Conservation (phyloP, 2,797 vertebrate species). For the Paramormyrops hopkinsi region DNA sequence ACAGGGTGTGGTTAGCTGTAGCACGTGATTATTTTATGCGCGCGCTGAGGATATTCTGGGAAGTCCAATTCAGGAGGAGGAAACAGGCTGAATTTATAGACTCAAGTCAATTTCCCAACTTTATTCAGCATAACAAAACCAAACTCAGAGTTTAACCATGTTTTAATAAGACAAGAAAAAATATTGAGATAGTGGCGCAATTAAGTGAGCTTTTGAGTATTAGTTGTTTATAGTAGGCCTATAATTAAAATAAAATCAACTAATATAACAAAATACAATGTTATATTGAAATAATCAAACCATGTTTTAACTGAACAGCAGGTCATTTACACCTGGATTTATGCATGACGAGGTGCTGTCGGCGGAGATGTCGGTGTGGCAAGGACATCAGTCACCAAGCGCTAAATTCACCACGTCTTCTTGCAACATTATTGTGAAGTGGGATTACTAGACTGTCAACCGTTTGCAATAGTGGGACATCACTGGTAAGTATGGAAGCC, state of each 20-base stretch:
- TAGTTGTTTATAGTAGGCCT: not conserved
- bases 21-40: not conserved
- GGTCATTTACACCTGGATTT: not conserved
- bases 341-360: not conserved
- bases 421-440: not conserved
- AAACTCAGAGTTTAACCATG: not conserved
- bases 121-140: not conserved
- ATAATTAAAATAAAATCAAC: not conserved
- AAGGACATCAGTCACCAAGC: not conserved
- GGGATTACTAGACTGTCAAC: not conserved
- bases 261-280: not conserved
- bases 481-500: not conserved
- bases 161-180: not conserved
- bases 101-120: not conserved
- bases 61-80: not conserved
- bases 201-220: not conserved
- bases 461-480: not conserved
- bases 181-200: not conserved
- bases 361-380: not conserved
- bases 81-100: not conserved
- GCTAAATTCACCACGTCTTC: not conserved
- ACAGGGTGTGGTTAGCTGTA: not conserved
- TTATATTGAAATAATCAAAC: not conserved
- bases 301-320: not conserved
- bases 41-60: not conserved